Percentiles rank a stretch among this genome's conserved stretches.
Evolutionary conservation across 2,888 invertebrate species (phyloP).

Genomic region (Lamellibrachia satsuma): DNA sequence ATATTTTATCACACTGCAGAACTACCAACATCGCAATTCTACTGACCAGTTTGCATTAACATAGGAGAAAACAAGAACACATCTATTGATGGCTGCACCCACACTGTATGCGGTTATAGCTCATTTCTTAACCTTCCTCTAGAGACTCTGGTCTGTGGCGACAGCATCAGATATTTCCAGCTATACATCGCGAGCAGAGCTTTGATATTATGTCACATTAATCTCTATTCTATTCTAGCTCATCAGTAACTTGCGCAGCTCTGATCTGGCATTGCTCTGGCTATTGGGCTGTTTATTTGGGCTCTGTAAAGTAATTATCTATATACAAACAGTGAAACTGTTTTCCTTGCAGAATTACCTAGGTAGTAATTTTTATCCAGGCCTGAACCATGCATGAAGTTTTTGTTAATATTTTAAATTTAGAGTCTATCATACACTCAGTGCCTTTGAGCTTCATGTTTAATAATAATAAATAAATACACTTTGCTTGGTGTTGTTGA

Average conservation of each 20-base stretch:
- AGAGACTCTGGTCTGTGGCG: neutral
- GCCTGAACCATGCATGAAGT: neutral
- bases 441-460: too few species aligned
- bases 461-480: too few species aligned
- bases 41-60: neutral
- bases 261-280: neutral
- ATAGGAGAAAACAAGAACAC: neutral
- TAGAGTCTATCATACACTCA: neutral
- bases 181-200: neutral
- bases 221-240: neutral
- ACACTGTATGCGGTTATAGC: neutral
- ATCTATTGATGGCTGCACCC: neutral
- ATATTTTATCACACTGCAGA: neutral
- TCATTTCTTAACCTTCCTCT: neutral
- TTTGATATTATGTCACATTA: neutral
- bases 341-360: neutral
- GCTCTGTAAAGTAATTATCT: neutral
- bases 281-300: conserved; percentile 8
- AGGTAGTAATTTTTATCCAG: neutral
- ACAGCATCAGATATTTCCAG: neutral
- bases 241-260: conserved; percentile 8
- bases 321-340: neutral
- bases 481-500: too few species aligned
- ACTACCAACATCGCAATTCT: neutral
- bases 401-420: neutral